Percentiles rank a stretch among this genome's conserved stretches.
Evolutionary conservation across 2,888 invertebrate species (phyloP).

Genomic region (Apodemia duryi): DNA sequence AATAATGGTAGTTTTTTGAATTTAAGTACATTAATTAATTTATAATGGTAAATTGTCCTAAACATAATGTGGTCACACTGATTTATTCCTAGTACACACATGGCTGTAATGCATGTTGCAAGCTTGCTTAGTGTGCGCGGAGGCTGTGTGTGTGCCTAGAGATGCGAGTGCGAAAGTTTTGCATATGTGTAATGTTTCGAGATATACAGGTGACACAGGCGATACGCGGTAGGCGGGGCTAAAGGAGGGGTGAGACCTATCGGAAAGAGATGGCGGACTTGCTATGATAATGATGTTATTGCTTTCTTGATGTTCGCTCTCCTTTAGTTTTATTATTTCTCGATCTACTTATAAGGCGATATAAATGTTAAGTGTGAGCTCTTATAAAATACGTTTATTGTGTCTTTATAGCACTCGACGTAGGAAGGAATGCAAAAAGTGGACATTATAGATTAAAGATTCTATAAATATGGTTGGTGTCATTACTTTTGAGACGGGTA

Average conservation of each 20-base stretch:
- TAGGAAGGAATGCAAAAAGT: slow-evolving; percentile 67
- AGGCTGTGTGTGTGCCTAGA: slow-evolving; percentile 45
- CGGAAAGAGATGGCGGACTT: slow-evolving; percentile 76
- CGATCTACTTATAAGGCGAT: slow-evolving; percentile 78
- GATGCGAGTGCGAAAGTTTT: slow-evolving; percentile 74
- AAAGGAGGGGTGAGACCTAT: slow-evolving; percentile 72
- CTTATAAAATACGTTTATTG: slow-evolving; percentile 76
- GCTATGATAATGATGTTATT: slow-evolving; percentile 80
- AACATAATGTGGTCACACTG: slow-evolving; percentile 1
- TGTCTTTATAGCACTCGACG: slow-evolving; percentile 59
- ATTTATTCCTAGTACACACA: slow-evolving; percentile 23
- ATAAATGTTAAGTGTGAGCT: slow-evolving; percentile 75
- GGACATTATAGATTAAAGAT: slow-evolving; percentile 68
- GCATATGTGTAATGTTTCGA: slow-evolving; percentile 80
- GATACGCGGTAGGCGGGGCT: slow-evolving; percentile 73
- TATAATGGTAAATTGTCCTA: not conserved
- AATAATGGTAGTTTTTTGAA: too few relatives aligned
- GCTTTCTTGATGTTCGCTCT: slow-evolving; percentile 75
- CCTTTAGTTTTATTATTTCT: slow-evolving; percentile 77
- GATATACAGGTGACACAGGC: slow-evolving; percentile 78
- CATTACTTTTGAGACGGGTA: slow-evolving; percentile 40
- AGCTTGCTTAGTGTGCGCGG: slow-evolving; percentile 38
- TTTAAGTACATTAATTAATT: not conserved
- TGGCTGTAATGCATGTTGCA: slow-evolving; percentile 31
- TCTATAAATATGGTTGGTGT: slow-evolving; percentile 46